Base-by-base conservation (phyloP, 2,797 vertebrate genomes). In the Gastrophryne carolinensis region DNA sequence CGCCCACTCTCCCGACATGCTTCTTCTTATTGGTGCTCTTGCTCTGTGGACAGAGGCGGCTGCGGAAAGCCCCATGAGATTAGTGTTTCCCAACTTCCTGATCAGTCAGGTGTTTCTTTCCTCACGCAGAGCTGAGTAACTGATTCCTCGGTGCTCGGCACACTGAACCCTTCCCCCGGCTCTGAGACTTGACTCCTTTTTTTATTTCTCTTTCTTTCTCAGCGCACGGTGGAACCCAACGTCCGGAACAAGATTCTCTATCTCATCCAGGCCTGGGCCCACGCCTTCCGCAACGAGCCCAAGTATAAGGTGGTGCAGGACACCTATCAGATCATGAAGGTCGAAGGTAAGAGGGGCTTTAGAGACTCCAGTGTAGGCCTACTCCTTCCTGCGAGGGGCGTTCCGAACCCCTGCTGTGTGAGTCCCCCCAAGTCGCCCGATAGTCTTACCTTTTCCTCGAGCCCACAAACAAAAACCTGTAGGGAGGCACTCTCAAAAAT, bases 241-340 rank as follows among this genome's bases (percentile, higher is more conserved):
- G 97, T 99, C 49, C 92, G 94, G 73, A 98, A 95, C 82, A 98
- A 99, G 89, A 97, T 99, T 68, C 85, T 99, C 0, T 97, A 98
- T 81, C 86, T 99, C 81, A 97, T 99, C 87, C 98, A 99, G 81
- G 98, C 98, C 82, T 99, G 98, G 98, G 89, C 98, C 5, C 96
- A 98, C 0, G 97, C 97, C 60, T 98, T 98, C 85, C 95, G 98
- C 67, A 98, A 99, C 0, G 98, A 99, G 81, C 97, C 98, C 79
- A 98, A 98, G 85, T 99, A 99, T 87, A 98, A 98, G 83, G 97
- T 99, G 85, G 94, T 98, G 49, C 98, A 99, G 87, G 98, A 99
- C 84, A 99, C 98, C 8, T 99, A 99, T 69, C 98, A 99, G 85
- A 99, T 99, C 78, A 96, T 99, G 95, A 99, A 99, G 87, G 96